Evolutionary conservation across 92 coral and sea anemone species (phyloP), one percentile per base, ranked within the genome.

Genomic region (Epizoanthus ramosus): DNA sequence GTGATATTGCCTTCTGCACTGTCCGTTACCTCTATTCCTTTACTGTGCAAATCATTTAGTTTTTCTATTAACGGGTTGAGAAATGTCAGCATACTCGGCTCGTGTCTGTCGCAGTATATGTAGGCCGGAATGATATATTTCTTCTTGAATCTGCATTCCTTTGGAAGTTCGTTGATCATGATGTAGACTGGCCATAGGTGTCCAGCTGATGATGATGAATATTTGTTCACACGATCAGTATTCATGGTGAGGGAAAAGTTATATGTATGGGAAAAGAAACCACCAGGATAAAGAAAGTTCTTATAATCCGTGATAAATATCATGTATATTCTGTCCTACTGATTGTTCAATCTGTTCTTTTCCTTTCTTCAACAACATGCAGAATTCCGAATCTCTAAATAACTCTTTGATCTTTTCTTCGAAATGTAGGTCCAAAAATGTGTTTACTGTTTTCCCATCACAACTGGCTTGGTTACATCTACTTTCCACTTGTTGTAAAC

Each of bases 261-360:
- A 50, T 37, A 64, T 6, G 43, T 23, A 63, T 84, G 73, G 43
- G 83, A 45, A 8, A 88, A 70, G 72, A 88, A 84, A 15, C 88
- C 92, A 64, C 89, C 85, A 13, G 88, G 86, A 66, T 71, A 33
- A 43, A 84, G 68, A 64, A 88, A 88, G 24, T 84, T 80, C 75
- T 88, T 79, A 74, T 84, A 88, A 47, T 89, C 89, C 92, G 22
- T 89, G 89, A 83, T 47, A 89, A 64, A 89, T 85, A 25, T 89
- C 92, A 25, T 75, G 74, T 10, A 89, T 89, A 13, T 50, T 57
- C 19, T 68, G 21, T 67, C 85, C 50, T 10, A 57, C 79, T 69
- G 70, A 56, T 68, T 23, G 69, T 39, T 82, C 69, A 31, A 82
- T 57, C 56, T 82, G 59, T 39, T 69, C 85, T 82, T 82, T 82